Conservation (phyloP, 1,140 invertebrate species). For the Nephila pilipes region DNA sequence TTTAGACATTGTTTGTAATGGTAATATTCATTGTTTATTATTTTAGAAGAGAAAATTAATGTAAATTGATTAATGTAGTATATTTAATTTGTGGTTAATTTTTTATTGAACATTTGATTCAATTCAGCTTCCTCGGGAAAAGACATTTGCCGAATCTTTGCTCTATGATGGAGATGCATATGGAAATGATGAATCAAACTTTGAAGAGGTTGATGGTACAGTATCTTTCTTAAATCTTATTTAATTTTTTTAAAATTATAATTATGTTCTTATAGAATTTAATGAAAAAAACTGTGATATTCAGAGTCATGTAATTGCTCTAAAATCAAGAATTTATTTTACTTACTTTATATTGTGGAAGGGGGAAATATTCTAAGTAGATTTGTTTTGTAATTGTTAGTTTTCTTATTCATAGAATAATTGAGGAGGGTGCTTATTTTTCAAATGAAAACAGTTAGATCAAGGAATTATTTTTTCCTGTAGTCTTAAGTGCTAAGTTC, state of each 20-base stretch:
- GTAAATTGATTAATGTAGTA: background rate
- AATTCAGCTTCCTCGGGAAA: conserved; percentile 21
- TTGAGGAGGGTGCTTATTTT: no score
- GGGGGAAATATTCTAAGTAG: no score
- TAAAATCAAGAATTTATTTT: no score
- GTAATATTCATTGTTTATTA: background rate
- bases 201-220: conserved; percentile 75
- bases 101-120: background rate
- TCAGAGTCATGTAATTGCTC: no score
- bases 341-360: no score
- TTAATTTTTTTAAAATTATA: no score
- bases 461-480: no score
- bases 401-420: no score
- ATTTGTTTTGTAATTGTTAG: no score
- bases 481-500: background rate
- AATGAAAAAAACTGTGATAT: no score
- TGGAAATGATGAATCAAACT: conserved; percentile 71
- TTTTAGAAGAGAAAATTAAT: background rate
- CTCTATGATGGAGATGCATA: conserved; percentile 52
- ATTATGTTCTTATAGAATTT: no score
- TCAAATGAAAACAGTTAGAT: no score
- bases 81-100: background rate
- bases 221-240: background rate
- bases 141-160: conserved; percentile 63
- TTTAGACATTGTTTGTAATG: background rate